Conservation (phyloP, 2,888 invertebrate species). For the Ophion costatus region DNA sequence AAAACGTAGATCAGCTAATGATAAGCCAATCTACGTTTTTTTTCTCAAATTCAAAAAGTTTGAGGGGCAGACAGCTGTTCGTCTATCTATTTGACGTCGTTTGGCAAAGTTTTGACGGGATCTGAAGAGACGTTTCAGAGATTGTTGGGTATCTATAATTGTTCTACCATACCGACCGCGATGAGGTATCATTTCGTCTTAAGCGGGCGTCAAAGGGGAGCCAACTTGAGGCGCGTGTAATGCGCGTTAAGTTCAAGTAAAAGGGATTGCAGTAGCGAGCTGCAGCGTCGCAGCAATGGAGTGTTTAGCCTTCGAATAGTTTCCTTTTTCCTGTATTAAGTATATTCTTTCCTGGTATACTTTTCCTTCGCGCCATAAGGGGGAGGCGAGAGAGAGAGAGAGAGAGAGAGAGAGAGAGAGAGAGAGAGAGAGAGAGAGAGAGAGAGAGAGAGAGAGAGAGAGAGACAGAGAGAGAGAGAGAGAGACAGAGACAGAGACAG, state of each 20-base stretch:
- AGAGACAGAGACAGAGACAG: neutral
- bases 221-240: conserved; percentile 51
- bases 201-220: conserved; percentile 65
- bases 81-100: too few relatives aligned
- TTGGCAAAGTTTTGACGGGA: too few relatives aligned
- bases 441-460: neutral
- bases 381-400: neutral
- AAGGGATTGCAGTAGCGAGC: conserved; percentile 10
- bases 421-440: neutral
- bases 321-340: conserved; percentile 58
- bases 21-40: too few relatives aligned
- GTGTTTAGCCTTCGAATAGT: conserved; percentile 55
- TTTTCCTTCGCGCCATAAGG: conserved; percentile 21
- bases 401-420: neutral
- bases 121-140: too few relatives aligned
- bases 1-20: too few relatives aligned
- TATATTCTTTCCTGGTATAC: conserved; percentile 42
- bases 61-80: too few relatives aligned
- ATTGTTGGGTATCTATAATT: too few relatives aligned
- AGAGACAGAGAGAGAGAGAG: too few relatives aligned
- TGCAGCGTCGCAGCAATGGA: conserved; percentile 17
- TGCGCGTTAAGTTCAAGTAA: conserved; percentile 30
- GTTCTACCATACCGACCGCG: too few relatives aligned
- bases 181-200: too few relatives aligned
- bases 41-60: too few relatives aligned